Conservation (phyloP, 2,113 vertebrate species). For the Sitta europaea region DNA sequence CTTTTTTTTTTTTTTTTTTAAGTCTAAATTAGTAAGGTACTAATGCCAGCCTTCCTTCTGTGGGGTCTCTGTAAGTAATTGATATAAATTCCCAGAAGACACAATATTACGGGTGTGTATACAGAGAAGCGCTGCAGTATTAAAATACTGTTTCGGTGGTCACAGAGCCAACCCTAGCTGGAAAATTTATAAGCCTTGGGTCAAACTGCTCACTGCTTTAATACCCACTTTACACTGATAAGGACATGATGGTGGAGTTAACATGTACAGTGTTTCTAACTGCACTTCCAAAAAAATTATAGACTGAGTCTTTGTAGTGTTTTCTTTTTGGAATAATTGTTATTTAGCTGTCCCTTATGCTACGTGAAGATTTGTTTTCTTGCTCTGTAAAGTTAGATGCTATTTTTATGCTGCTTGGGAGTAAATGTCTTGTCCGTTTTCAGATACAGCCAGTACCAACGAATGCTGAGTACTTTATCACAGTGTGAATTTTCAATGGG, state of each 20-base stretch:
- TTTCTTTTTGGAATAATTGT: not conserved
- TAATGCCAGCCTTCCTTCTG: fast-evolving
- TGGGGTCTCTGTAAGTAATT: not conserved
- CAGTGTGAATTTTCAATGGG: constrained; percentile 99
- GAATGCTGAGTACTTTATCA: constrained; percentile 90
- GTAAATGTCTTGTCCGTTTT: not conserved
- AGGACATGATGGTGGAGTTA: not conserved
- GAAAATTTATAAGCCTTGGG: not conserved
- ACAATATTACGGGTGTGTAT: not conserved
- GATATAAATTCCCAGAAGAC: not conserved
- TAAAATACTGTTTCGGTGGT: not conserved
- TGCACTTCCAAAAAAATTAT: not conserved
- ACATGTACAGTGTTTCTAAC: not conserved
- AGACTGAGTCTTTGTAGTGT: not conserved
- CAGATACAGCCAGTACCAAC: constrained; percentile 93
- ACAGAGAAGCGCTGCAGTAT: not conserved
- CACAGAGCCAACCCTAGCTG: not conserved
- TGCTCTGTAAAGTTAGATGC: not conserved
- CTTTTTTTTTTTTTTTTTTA: not conserved
- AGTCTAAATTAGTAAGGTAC: not conserved
- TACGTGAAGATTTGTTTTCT: not conserved
- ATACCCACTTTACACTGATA: not conserved
- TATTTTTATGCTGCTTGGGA: not conserved
- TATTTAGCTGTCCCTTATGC: not conserved
- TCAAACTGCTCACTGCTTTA: not conserved